phyloP scores from a whole-genome alignment of 2,113 vertebrate species.

The Gymnocephalus cernua region DNA sequence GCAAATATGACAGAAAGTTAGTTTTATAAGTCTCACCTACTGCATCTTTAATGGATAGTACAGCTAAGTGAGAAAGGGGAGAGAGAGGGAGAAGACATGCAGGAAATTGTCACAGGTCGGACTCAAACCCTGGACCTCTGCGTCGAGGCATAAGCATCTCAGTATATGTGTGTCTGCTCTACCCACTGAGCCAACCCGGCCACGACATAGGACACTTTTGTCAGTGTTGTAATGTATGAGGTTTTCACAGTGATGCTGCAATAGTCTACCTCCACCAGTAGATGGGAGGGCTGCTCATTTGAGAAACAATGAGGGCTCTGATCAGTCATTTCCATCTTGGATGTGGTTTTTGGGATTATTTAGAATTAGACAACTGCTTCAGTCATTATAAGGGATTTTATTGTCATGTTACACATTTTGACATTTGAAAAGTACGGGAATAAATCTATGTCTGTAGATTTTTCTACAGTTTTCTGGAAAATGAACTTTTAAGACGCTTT shows the following conservation, averaged over 20 bases:
- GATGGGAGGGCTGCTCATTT: conserved; percentile 45
- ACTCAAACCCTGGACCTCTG: no score
- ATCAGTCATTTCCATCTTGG: background rate
- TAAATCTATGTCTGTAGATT: background rate
- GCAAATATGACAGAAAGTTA: no score
- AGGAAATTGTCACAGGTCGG: no score
- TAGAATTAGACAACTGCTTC: background rate
- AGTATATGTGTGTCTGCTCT: no score
- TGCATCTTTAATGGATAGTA: no score
- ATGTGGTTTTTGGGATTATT: background rate
- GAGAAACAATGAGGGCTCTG: background rate
- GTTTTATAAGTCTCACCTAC: no score
- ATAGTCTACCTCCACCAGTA: conserved; percentile 8
- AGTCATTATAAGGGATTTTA: background rate
- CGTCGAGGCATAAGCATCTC: no score
- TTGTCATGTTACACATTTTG: background rate
- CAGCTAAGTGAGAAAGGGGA: no score
- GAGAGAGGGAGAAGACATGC: no score
- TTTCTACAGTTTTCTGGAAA: background rate
- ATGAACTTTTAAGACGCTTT: background rate
- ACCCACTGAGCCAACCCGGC: no score
- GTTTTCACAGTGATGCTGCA: conserved; percentile 2
- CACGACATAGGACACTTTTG: background rate
- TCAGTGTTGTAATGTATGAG: background rate
- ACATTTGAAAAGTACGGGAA: background rate